Conservation (phyloP, 1,140 invertebrate genomes). For the Solenopsis invicta region DNA sequence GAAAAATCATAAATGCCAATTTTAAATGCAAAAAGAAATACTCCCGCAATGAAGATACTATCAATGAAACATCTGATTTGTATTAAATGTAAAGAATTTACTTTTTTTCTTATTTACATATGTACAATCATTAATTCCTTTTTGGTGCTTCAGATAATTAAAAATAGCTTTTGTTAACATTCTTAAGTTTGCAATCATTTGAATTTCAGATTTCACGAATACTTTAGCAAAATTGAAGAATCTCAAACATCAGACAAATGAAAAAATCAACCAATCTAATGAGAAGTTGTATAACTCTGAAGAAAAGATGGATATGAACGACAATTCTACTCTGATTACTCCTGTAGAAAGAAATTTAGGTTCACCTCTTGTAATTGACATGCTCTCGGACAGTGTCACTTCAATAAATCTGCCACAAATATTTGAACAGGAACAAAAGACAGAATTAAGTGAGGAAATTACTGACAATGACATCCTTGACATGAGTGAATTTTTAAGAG, state of each 20-base stretch:
- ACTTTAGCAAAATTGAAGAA: not conserved
- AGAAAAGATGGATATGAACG: not conserved
- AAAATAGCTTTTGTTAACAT: not conserved
- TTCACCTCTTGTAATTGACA: slow-evolving; percentile 33
- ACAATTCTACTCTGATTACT: not conserved
- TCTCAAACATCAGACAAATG: not conserved
- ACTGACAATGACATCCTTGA: not conserved
- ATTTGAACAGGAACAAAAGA: not conserved
- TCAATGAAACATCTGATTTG: not conserved
- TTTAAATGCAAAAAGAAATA: not conserved
- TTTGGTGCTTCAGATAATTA: not conserved
- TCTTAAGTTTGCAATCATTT: slow-evolving; percentile 21
- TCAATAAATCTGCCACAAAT: slow-evolving; percentile 3
- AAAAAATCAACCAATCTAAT: not conserved
- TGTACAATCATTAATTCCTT: not conserved
- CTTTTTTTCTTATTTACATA: not conserved
- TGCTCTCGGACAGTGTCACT: not conserved
- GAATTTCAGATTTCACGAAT: slow-evolving; percentile 62
- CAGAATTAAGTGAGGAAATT: not conserved
- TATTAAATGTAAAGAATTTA: slow-evolving; percentile 10
- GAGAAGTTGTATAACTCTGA: not conserved
- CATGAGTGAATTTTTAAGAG: not conserved
- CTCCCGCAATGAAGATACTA: not conserved
- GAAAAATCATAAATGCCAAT: not conserved
- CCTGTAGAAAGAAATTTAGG: slow-evolving; percentile 25